Conservation (phyloP, 2,888 invertebrate genomes). For the Linyphia triangularis region DNA sequence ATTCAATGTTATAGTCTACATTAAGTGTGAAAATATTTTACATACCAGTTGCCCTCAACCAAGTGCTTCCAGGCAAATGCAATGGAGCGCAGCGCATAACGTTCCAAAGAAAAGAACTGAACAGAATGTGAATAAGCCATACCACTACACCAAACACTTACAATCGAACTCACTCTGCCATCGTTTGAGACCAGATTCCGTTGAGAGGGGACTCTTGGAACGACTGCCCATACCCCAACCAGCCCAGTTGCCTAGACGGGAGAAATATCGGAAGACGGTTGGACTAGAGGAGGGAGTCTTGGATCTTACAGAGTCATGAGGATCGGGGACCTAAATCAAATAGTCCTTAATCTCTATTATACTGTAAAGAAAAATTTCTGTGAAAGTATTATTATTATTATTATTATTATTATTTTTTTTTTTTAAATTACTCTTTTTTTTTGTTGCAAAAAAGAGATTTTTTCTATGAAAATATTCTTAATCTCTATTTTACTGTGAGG, state of each 20-base stretch:
- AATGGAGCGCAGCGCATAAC: conserved; percentile 41
- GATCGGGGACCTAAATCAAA: conserved; percentile 74
- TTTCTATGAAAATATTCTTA: no score
- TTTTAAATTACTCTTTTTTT: no score
- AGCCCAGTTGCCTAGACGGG: conserved; percentile 77
- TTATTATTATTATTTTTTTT: no score
- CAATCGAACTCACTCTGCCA: conserved; percentile 77
- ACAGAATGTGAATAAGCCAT: conserved; percentile 58
- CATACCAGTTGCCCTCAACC: conserved; percentile 12
- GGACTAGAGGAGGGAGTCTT: conserved; percentile 72
- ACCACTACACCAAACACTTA: conserved; percentile 74
- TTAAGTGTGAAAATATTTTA: neutral
- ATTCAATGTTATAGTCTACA: neutral
- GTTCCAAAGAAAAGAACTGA: conserved; percentile 45
- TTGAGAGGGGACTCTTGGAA: conserved; percentile 79
- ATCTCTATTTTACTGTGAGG: no score
- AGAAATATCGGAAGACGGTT: conserved; percentile 76
- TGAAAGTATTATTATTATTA: no score
- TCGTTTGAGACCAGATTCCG: conserved; percentile 76
- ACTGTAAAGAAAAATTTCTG: no score
- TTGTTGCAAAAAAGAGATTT: no score
- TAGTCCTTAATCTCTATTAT: no score
- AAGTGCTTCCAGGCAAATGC: neutral
- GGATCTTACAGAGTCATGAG: conserved; percentile 64
- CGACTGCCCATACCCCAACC: conserved; percentile 77